Evolutionary conservation across 2,888 invertebrate species (phyloP), one percentile per base, ranked within the genome.

Genomic region (Leptopilina syphax): DNA sequence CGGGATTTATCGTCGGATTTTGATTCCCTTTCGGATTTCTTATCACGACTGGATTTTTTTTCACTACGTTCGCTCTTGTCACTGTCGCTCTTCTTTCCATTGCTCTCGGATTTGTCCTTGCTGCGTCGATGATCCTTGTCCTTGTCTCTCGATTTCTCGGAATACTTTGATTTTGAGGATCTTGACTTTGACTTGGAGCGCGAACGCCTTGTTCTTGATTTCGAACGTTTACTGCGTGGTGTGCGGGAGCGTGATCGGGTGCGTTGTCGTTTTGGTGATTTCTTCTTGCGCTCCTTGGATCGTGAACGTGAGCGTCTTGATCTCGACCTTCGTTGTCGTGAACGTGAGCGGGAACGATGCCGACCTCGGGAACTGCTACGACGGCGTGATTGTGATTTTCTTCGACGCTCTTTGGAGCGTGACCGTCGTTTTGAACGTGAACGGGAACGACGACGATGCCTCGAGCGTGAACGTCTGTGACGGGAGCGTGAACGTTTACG

Each of bases 401-500:
- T 86, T 65, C 90, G 84, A 0, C 91, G 90, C 13, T 92, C 91
- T 47, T 91, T 90, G 0, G 92, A 92, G 3, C 92, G 86, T 0
- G 92, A 92, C 5, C 86, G 83, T 3, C 91, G 89, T 83, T 92
- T 91, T 84, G 91, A 81, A 7, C 95, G 90, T 1, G 92, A 92
- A 13, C 92, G 93, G 1, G 95, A 94, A 83, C 95, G 93, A 67
- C 94, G 94, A 0, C 94, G 92, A 24, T 94, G 92, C 1, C 92
- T 88, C 0, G 92, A 92, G 5, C 92, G 89, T 5, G 92, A 87
- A 82, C 91, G 88, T 78, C 91, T 89, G 91, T 92, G 91, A 9
- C 91, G 87, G 0, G 92, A 92, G 0, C 91, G 88, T 1, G 91
- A 87, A 84, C 91, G 86, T 60, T 89, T 85, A 1, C 89, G 85